These are phyloP conservation scores for Dasysyrphus albostriatus DNA, from an alignment of 2,888 invertebrate genomes.

Conservation along the genomic window DNA sequence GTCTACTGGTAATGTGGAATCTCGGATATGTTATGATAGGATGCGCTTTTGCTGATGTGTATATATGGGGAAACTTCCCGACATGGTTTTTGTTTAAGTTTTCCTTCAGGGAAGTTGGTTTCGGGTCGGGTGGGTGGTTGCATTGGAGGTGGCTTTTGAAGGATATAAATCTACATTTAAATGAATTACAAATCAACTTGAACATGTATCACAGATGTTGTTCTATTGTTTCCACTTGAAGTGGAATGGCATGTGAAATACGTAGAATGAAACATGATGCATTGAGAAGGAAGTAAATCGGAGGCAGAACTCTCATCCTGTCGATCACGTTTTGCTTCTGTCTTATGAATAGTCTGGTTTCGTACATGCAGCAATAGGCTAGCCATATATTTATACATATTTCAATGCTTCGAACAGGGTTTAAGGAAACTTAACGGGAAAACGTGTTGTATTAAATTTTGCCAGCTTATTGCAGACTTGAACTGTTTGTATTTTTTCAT, in stretches of 20 bases:
- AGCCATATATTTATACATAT: neutral
- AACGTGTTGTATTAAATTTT: slow-evolving; percentile 22
- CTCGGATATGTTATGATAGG: slow-evolving; percentile 22
- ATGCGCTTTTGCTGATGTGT: slow-evolving; percentile 43
- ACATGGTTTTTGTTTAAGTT: slow-evolving; percentile 54
- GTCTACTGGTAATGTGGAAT: slow-evolving; percentile 12
- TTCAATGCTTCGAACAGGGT: slow-evolving; percentile 13
- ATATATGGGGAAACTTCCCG: slow-evolving; percentile 52
- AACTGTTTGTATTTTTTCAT: neutral
- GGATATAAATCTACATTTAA: slow-evolving; percentile 61
- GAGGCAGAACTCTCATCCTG: slow-evolving; percentile 31
- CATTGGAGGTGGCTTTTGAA: neutral
- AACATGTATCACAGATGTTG: slow-evolving; percentile 57
- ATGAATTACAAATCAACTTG: slow-evolving; percentile 68
- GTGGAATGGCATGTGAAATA: slow-evolving; percentile 40
- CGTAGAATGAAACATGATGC: slow-evolving; percentile 40
- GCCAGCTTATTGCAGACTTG: neutral
- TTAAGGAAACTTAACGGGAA: neutral
- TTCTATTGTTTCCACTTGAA: slow-evolving; percentile 55
- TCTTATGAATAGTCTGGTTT: slow-evolving; percentile 5
- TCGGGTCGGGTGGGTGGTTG: neutral
- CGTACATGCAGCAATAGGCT: neutral
- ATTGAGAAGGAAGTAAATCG: slow-evolving; percentile 40
- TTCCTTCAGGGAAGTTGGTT: neutral
- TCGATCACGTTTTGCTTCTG: slow-evolving; percentile 50